Percentiles rank a stretch among this genome's conserved stretches.
These are phyloP conservation scores for Tachina fera DNA, from an alignment of 2,888 invertebrate genomes.

Conservation along the genomic window DNA sequence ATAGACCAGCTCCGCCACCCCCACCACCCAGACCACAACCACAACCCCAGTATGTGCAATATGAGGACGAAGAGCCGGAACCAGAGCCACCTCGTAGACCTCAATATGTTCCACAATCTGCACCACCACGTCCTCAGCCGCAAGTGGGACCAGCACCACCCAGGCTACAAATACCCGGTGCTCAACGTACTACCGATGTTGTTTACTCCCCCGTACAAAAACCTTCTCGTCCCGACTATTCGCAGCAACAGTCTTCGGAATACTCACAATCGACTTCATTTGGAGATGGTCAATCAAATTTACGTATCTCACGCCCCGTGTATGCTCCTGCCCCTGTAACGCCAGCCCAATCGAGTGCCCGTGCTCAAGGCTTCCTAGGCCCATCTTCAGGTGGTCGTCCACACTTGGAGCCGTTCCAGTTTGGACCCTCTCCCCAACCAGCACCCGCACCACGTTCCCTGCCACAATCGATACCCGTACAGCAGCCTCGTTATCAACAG, in stretches of 20 bases:
- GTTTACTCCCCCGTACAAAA: slow-evolving; percentile 81
- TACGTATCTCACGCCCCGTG: slow-evolving; percentile 81
- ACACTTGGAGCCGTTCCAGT: slow-evolving; percentile 77
- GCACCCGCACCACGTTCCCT: slow-evolving; percentile 76
- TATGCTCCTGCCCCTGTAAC: slow-evolving; percentile 80
- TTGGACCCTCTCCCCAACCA: slow-evolving; percentile 74
- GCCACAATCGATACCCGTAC: slow-evolving; percentile 75
- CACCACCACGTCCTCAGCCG: slow-evolving; percentile 66
- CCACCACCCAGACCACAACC: slow-evolving; percentile 76
- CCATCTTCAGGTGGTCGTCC: slow-evolving; percentile 81
- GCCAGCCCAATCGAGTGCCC: slow-evolving; percentile 78
- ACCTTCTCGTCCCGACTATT: slow-evolving; percentile 81
- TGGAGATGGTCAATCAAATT: slow-evolving; percentile 80
- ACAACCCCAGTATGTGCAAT: slow-evolving; percentile 80
- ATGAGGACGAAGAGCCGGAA: slow-evolving; percentile 79
- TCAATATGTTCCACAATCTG: slow-evolving; percentile 76
- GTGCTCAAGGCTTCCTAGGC: slow-evolving; percentile 79
- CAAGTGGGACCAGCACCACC: slow-evolving; percentile 77
- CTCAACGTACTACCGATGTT: slow-evolving; percentile 81
- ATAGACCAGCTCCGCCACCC: slow-evolving; percentile 73
- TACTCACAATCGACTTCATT: slow-evolving; percentile 75
- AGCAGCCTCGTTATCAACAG: slow-evolving; percentile 75
- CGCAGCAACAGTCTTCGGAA: slow-evolving; percentile 74
- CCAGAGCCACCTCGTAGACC: slow-evolving; percentile 78
- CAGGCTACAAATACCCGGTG: slow-evolving; percentile 80